phyloP scores from a whole-genome alignment of 2,888 invertebrate species.

The Acronicta aceris region DNA sequence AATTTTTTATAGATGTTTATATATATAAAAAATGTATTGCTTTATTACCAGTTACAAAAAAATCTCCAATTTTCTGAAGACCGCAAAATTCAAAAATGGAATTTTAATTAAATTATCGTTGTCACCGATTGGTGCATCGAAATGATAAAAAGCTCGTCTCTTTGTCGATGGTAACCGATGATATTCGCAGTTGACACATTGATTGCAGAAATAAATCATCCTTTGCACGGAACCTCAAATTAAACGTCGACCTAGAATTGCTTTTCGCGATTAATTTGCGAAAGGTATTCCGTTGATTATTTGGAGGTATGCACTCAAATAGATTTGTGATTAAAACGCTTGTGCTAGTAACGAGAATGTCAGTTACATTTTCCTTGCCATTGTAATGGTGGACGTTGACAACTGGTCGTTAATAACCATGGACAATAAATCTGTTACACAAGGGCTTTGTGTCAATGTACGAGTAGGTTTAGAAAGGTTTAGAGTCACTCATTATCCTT shows the following conservation, averaged over 20 bases:
- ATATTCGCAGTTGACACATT: slow-evolving; percentile 61
- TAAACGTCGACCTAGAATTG: slow-evolving; percentile 65
- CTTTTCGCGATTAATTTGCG: slow-evolving; percentile 57
- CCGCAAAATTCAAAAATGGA: slow-evolving; percentile 7
- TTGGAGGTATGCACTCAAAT: slow-evolving; percentile 21
- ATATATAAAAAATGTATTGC: too few relatives aligned
- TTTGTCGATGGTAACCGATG: slow-evolving; percentile 42
- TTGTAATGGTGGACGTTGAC: slow-evolving; percentile 1
- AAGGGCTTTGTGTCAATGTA: too few relatives aligned
- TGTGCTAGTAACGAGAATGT: slow-evolving; percentile 20
- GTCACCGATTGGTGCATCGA: slow-evolving; percentile 28
- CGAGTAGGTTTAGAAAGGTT: too few relatives aligned
- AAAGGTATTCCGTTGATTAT: slow-evolving; percentile 55
- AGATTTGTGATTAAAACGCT: slow-evolving; percentile 25
- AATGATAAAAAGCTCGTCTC: slow-evolving; percentile 39
- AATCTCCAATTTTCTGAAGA: neutral
- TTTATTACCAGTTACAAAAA: too few relatives aligned
- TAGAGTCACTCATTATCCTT: too few relatives aligned
- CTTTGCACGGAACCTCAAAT: slow-evolving; percentile 62
- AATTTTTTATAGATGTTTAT: too few relatives aligned
- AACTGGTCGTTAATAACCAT: neutral
- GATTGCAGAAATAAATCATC: slow-evolving; percentile 72
- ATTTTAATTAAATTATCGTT: slow-evolving; percentile 29
- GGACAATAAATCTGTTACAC: too few relatives aligned
- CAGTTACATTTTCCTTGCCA: slow-evolving; percentile 20